Evolutionary conservation across 2,888 invertebrate genomes (phyloP).

Genomic region (Pimpla rufipes): DNA sequence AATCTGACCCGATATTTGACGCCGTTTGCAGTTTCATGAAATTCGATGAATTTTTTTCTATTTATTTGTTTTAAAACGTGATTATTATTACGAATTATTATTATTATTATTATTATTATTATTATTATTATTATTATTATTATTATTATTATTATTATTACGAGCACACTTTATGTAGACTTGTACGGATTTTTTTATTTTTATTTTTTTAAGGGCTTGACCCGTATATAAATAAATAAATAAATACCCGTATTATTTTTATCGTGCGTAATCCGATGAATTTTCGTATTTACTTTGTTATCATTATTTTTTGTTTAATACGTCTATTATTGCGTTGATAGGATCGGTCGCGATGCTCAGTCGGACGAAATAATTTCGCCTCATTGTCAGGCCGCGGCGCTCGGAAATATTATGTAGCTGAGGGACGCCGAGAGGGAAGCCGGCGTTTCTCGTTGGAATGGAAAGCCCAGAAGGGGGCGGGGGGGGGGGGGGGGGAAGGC

Average conservation of each 20-base stretch:
- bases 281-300: background rate
- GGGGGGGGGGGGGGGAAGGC: conserved; percentile 59
- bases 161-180: too few relatives aligned
- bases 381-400: conserved; percentile 29
- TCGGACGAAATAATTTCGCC: conserved; percentile 33
- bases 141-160: background rate
- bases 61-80: background rate
- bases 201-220: too few relatives aligned
- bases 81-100: background rate
- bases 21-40: background rate
- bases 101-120: background rate
- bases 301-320: background rate
- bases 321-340: background rate
- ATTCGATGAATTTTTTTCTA: background rate
- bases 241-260: background rate
- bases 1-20: conserved; percentile 27
- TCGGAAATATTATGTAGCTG: background rate
- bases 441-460: conserved; percentile 33
- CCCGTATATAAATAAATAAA: too few relatives aligned
- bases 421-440: background rate
- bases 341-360: conserved; percentile 7
- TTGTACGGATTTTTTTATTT: too few relatives aligned
- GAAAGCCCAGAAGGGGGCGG: conserved; percentile 28
- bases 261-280: background rate
- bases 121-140: background rate